Percentiles rank a stretch among this genome's conserved stretches.
Evolutionary conservation across 2,113 vertebrate genomes (phyloP).

Genomic region (Tapirus terrestris): DNA sequence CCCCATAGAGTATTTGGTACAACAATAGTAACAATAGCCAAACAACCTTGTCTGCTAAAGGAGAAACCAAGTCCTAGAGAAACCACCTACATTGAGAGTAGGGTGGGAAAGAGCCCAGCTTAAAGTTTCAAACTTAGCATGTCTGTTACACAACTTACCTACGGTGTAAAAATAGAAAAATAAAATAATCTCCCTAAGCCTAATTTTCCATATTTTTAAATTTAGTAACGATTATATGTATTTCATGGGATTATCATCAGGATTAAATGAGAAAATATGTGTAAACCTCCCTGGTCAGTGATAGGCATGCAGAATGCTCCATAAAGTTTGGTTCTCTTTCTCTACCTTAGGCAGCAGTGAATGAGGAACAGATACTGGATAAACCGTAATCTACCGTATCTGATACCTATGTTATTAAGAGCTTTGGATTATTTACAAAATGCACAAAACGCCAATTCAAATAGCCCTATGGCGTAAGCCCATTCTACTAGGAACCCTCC

Average conservation of each 20-base stretch:
- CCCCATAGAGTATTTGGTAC: neutral
- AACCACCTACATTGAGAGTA: neutral
- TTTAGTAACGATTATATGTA: neutral
- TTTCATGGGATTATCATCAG: neutral
- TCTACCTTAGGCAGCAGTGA: neutral
- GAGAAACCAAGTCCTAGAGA: neutral
- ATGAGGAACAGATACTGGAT: neutral
- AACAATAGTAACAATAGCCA: neutral
- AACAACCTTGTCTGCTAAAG: neutral
- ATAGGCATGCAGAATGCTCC: neutral
- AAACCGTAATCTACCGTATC: neutral
- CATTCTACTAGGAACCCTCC: neutral
- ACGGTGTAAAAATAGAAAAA: neutral
- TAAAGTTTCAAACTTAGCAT: neutral
- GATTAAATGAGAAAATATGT: neutral
- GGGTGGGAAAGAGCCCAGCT: neutral
- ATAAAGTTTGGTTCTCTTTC: neutral
- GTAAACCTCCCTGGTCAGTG: neutral
- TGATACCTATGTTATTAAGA: neutral
- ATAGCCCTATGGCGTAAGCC: neutral
- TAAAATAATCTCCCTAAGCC: neutral
- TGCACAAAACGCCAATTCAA: neutral
- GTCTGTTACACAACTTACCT: neutral
- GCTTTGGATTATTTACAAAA: neutral
- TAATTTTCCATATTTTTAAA: neutral